Percentiles rank a stretch among this genome's conserved stretches.
Evolutionary conservation across 2,113 vertebrate genomes (phyloP).

Genomic region (Bostrychus sinensis): DNA sequence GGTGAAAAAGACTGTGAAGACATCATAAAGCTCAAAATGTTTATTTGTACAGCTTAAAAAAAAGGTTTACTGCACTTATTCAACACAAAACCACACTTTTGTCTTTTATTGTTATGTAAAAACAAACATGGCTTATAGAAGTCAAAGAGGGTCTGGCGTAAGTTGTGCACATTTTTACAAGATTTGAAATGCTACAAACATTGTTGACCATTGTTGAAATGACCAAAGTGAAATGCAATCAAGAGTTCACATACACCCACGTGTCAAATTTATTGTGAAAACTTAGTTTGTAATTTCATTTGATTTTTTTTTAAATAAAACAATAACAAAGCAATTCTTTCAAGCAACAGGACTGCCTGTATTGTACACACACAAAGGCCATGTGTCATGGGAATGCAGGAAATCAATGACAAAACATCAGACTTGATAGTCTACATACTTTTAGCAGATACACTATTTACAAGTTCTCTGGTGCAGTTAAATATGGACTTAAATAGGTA

Average conservation of each 20-base stretch:
- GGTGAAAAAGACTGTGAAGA: too few species aligned
- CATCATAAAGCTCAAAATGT: conserved; percentile 16
- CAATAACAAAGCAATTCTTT: conserved; percentile 22
- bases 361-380: conserved; percentile 10
- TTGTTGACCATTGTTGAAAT: neutral
- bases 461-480: conserved; percentile 45
- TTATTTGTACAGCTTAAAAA: conserved; percentile 66
- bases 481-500: conserved; percentile 57
- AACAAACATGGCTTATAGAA: neutral
- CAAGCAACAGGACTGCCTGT: conserved; percentile 26
- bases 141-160: too few species aligned
- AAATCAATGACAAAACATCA: conserved; percentile 25
- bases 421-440: too few species aligned
- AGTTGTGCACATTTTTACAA: neutral
- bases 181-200: conserved; percentile 11
- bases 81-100: conserved; percentile 45
- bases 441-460: conserved; percentile 63
- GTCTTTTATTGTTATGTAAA: conserved; percentile 15
- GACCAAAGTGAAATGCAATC: conserved; percentile 7
- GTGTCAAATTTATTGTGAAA: neutral
- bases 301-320: conserved; percentile 17
- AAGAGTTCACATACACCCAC: neutral
- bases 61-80: conserved; percentile 30
- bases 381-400: conserved; percentile 56
- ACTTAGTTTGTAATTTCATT: neutral